Evolutionary conservation across 2,888 invertebrate genomes (phyloP).

Genomic region (Tinea pellionella): DNA sequence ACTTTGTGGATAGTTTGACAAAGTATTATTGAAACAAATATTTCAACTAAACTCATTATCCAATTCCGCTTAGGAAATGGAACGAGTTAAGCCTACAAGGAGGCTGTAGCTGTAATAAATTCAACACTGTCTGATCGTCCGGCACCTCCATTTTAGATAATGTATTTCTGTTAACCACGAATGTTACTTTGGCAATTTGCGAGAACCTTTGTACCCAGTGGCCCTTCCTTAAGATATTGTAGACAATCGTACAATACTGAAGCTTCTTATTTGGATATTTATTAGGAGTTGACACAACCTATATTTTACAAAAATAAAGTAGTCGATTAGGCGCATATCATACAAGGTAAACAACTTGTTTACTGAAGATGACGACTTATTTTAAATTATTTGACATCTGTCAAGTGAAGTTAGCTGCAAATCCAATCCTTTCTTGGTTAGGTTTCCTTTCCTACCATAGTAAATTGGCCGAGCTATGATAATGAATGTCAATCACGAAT

Average conservation of each 20-base stretch:
- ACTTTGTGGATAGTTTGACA: too few species aligned
- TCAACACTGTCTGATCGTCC: conserved; percentile 35
- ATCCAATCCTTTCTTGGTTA: too few species aligned
- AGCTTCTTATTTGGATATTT: conserved; percentile 28
- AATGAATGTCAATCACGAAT: too few species aligned
- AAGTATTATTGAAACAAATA: background rate
- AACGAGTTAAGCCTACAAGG: conserved; percentile 35
- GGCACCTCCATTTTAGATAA: conserved; percentile 55
- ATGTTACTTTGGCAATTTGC: conserved; percentile 69
- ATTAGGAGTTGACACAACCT: conserved; percentile 22
- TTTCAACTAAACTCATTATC: conserved; percentile 9
- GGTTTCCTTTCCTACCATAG: too few species aligned
- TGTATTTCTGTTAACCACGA: conserved; percentile 67
- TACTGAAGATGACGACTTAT: too few species aligned
- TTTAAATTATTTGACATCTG: too few species aligned
- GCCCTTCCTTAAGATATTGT: conserved; percentile 48
- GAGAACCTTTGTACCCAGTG: conserved; percentile 63
- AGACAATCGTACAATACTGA: conserved; percentile 55
- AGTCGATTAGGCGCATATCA: too few species aligned
- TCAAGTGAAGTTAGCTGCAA: too few species aligned
- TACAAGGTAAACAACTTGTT: too few species aligned
- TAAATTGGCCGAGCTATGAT: too few species aligned
- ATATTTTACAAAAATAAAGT: too few species aligned
- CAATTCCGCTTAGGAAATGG: conserved; percentile 40
- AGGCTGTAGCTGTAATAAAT: conserved; percentile 44